Evolutionary conservation across 2,113 vertebrate species (phyloP).

Genomic region (Brachyhypopomus occidentalis): DNA sequence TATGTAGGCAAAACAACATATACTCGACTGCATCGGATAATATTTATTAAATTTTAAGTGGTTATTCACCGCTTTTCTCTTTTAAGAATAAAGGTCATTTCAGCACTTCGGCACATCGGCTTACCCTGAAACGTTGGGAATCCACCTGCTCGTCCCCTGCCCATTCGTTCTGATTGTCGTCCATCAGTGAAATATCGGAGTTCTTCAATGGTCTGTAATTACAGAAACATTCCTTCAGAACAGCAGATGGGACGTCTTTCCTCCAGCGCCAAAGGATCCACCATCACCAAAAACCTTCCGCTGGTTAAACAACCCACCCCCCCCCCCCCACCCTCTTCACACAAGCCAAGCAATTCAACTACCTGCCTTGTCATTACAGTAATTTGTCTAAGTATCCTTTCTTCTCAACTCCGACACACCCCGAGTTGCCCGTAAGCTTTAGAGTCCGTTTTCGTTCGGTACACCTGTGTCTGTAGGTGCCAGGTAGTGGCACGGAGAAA

Average conservation of each 20-base stretch:
- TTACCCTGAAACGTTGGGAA: conserved; percentile 91
- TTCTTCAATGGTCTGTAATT: conserved; percentile 89
- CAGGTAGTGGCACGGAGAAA: too few relatives aligned
- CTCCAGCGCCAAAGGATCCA: conserved; percentile 3
- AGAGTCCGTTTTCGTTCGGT: conserved; percentile 25
- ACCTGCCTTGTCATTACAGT: conserved; percentile 53
- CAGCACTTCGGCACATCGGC: conserved; percentile 3
- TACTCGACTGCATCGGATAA: not conserved
- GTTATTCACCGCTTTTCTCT: not conserved
- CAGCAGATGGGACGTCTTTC: conserved; percentile 27
- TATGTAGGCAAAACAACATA: not conserved
- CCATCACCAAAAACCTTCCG: conserved; percentile 53
- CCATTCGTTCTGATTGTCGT: conserved; percentile 94
- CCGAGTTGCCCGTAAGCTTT: not conserved
- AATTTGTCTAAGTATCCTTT: conserved; percentile 53
- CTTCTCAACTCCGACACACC: conserved; percentile 38
- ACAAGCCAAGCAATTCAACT: conserved; percentile 60
- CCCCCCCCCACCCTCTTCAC: too few relatives aligned
- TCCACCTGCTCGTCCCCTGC: conserved; percentile 87
- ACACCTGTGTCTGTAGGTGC: conserved; percentile 6
- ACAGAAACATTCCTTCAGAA: conserved; percentile 57
- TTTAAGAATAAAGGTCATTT: not conserved
- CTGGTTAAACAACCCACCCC: conserved; percentile 54
- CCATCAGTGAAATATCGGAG: conserved; percentile 89
- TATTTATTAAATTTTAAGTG: not conserved